Conservation (phyloP, 1,140 invertebrate genomes). For the Drosophila varians region DNA sequence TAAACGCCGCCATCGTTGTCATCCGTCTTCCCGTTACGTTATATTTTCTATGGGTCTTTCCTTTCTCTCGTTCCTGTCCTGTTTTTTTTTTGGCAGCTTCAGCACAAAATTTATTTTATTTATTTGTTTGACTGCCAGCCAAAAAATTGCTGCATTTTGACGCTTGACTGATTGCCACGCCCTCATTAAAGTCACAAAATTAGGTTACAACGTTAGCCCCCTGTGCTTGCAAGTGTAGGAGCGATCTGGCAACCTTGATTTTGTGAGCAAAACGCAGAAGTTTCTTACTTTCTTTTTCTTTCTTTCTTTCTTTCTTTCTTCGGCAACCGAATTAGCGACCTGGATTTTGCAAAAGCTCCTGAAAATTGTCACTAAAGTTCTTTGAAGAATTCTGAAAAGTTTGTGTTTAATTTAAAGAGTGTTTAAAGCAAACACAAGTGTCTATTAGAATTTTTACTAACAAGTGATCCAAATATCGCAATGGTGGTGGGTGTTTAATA, state of each 20-base stretch:
- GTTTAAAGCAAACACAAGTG: not conserved
- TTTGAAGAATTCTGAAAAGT: too few species aligned
- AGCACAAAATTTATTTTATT: slow-evolving; percentile 77
- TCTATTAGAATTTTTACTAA: not conserved
- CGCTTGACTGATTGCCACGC: slow-evolving; percentile 70
- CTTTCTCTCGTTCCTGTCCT: slow-evolving; percentile 3
- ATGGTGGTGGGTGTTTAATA: not conserved
- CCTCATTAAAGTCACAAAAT: not conserved
- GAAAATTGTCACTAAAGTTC: not conserved
- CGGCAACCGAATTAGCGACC: not conserved
- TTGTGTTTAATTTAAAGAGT: not conserved
- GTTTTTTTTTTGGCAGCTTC: slow-evolving; percentile 65
- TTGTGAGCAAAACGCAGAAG: not conserved
- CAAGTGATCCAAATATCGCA: not conserved
- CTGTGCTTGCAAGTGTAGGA: not conserved
- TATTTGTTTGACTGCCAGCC: slow-evolving; percentile 73
- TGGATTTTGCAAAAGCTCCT: not conserved
- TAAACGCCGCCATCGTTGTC: slow-evolving; percentile 58
- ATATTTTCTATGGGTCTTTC: slow-evolving; percentile 3
- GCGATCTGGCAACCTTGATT: slow-evolving; percentile 16
- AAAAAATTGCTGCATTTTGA: slow-evolving; percentile 75
- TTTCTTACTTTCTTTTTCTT: too few species aligned
- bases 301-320: not conserved
- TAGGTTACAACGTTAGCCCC: not conserved
- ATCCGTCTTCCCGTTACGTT: slow-evolving; percentile 50